Evolutionary conservation across 2,797 vertebrate genomes (phyloP).

Genomic region (Platalea minor): DNA sequence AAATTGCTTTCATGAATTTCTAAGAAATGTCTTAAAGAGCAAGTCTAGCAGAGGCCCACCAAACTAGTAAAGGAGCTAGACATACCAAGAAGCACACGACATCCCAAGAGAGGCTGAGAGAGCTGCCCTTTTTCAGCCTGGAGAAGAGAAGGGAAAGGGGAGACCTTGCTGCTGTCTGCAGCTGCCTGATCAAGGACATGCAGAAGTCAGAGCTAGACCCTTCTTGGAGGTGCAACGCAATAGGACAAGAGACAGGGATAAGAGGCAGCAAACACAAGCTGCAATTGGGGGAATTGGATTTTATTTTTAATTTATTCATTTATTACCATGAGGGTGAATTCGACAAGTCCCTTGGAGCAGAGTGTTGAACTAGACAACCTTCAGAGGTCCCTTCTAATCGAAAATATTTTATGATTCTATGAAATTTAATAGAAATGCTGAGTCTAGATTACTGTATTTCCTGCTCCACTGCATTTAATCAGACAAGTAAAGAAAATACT

Average conservation of each 20-base stretch:
- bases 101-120: not conserved
- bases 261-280: not conserved
- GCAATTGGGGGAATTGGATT: not conserved
- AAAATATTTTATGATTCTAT: not conserved
- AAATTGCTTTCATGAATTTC: not conserved
- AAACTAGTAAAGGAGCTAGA: not conserved
- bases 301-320: not conserved
- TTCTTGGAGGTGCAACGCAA: not conserved
- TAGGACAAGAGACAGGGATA: not conserved
- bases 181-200: fast-evolving
- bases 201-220: not conserved
- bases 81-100: not conserved
- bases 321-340: not conserved
- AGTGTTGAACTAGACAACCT: not conserved
- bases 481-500: not conserved
- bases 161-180: not conserved
- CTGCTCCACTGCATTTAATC: not conserved
- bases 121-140: not conserved
- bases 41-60: not conserved
- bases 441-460: not conserved
- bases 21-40: not conserved
- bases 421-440: not conserved
- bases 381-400: not conserved
- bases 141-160: not conserved
- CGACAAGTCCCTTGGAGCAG: not conserved